Evolutionary conservation across 2,888 invertebrate species (phyloP).

Genomic region (Eulithis prunata): DNA sequence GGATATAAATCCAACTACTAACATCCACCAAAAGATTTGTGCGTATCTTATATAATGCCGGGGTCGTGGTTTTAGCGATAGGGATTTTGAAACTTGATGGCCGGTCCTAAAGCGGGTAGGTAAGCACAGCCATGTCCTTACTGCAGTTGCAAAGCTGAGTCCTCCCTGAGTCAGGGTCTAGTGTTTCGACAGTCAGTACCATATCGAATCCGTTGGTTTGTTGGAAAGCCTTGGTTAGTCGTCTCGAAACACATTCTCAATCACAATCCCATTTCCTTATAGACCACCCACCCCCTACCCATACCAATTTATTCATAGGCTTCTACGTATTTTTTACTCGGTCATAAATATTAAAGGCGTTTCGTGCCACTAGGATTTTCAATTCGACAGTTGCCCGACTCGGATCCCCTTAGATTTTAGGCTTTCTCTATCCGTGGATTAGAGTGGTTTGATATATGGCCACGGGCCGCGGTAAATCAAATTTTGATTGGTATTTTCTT

Average conservation of each 20-base stretch:
- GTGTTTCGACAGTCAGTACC: no score
- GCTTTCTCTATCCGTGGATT: constrained; percentile 78
- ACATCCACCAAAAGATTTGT: no score
- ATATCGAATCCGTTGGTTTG: background rate
- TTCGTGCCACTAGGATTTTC: constrained; percentile 75
- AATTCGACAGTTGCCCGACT: constrained; percentile 67
- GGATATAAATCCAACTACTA: no score
- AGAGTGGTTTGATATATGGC: constrained; percentile 80
- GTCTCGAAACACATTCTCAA: constrained; percentile 14
- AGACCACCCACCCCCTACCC: constrained; percentile 36
- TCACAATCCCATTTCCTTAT: constrained; percentile 36
- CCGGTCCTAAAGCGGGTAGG: no score
- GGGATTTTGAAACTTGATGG: no score
- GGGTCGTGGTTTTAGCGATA: no score
- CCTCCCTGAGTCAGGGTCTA: no score
- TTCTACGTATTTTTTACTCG: constrained; percentile 68
- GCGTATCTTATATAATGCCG: no score
- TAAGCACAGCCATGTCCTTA: no score
- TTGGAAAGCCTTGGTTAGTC: background rate
- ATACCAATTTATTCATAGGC: constrained; percentile 71
- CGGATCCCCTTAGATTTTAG: constrained; percentile 78
- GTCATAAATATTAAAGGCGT: constrained; percentile 79
- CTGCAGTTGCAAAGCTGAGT: no score
- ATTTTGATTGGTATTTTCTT: constrained; percentile 84
- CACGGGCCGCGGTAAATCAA: constrained; percentile 83